Conservation (phyloP, 2,797 vertebrate genomes). For the Aulostomus chinensis region DNA sequence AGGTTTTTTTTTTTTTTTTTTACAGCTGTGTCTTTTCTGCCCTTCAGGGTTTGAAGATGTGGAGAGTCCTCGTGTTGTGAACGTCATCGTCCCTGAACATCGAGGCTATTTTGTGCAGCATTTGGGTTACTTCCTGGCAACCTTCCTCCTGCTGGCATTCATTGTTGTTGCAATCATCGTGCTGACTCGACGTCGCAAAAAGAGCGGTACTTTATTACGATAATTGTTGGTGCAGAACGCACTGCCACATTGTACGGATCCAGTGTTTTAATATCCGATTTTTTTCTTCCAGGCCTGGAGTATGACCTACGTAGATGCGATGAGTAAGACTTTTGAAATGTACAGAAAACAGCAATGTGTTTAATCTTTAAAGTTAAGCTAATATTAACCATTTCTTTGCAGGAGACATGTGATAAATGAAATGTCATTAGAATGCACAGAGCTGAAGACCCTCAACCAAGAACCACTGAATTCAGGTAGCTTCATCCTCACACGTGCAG, state of each 20-base stretch:
- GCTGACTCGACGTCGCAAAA: slow-evolving; percentile 82
- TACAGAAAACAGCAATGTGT: neutral
- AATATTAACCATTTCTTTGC: slow-evolving; percentile 2
- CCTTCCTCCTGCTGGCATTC: slow-evolving; percentile 86
- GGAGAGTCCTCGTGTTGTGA: slow-evolving; percentile 85
- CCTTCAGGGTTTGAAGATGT: slow-evolving; percentile 79
- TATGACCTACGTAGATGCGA: slow-evolving; percentile 77
- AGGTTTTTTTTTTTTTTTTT: no score
- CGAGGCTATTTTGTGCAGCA: slow-evolving; percentile 89
- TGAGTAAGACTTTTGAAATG: slow-evolving; percentile 75
- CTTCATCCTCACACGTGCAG: neutral
- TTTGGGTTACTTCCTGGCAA: slow-evolving; percentile 91
- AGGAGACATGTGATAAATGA: slow-evolving; percentile 82
- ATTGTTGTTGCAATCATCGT: slow-evolving; percentile 82
- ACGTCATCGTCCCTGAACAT: slow-evolving; percentile 90
- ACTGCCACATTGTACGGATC: neutral
- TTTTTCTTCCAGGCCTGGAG: slow-evolving; percentile 76
- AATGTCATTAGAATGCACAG: slow-evolving; percentile 79
- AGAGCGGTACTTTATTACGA: slow-evolving; percentile 81
- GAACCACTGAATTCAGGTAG: slow-evolving; percentile 88
- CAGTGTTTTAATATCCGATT: slow-evolving; percentile 2
- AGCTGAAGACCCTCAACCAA: slow-evolving; percentile 79
- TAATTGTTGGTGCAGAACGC: no score
- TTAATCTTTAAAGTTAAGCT: neutral
- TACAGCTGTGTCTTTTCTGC: slow-evolving; percentile 2